Base-by-base conservation (phyloP, 2,113 vertebrate species). In the Anarhynchus alexandrinus region DNA sequence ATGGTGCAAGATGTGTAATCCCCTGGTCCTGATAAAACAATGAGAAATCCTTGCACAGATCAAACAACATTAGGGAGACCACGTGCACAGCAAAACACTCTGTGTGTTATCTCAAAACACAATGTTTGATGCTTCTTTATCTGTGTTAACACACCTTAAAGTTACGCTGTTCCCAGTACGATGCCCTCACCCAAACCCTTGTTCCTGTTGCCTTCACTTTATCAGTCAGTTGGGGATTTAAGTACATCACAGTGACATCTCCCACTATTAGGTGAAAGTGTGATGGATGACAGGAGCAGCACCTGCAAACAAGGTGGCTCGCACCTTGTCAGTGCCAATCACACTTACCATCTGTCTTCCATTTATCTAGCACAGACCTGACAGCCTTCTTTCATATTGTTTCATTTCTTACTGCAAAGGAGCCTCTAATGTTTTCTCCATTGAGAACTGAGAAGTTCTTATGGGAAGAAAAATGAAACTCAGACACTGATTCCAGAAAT, bases 201-300 rank as follows among this genome's bases (percentile, higher is more conserved):
- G 54, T 65, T 89, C 81, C 81, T 62, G 69, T 40, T 90, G 71
- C 83, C 73, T 88, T 95, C 86, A 36, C 82, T 82, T 82, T 72
- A 90, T 85, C 95, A 65, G 90, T 78, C 93, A 59, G 61, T 16
- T 64, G 95, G 93, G 97, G 91, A 97, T 89, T 94, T 74, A 55
- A 95, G 94, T 58, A 34, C 85, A 64, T 97, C 94, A 70, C 83
- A 92, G 92, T 94, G 98, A 97, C 98, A 98, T 96, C 97, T 98
- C 92, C 97, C 74, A 71, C 91, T 96, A 97, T 98, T 97, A 98
- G 96, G 97, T 87, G 95, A 77, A 96, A 96, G 97, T 67, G 92
- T 99, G 99, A 99, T 98, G 98, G 98, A 99, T 98, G 98, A 97
- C 97, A 95, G 96, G 96, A 97, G 97, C 97, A 97, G 92, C 88